Conservation (phyloP, 2,888 invertebrate species). For the Linyphia triangularis region DNA sequence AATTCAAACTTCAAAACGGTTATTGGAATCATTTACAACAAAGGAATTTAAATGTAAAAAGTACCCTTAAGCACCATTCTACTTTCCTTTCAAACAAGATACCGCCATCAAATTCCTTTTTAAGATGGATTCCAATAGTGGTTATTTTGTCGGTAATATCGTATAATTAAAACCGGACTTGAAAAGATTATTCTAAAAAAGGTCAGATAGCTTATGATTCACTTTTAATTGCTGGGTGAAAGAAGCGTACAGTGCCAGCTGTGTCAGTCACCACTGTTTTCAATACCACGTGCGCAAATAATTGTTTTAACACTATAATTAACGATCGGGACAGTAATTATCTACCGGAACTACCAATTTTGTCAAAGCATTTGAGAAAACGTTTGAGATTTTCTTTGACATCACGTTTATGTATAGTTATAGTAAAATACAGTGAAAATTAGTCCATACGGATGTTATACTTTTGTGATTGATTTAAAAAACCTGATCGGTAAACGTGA, state of each 20-base stretch:
- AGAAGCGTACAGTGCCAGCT: not conserved
- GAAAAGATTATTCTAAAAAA: not conserved
- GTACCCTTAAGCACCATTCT: too few species aligned
- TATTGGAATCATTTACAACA: too few species aligned
- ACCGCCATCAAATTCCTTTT: not conserved
- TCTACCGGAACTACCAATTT: not conserved
- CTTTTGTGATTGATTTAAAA: too few species aligned
- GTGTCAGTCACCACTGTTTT: not conserved
- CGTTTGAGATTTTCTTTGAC: not conserved
- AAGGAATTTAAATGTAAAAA: too few species aligned
- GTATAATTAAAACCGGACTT: not conserved
- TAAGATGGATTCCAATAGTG: not conserved
- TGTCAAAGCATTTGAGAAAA: not conserved
- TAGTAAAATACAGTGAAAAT: not conserved
- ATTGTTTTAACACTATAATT: conserved; percentile 11
- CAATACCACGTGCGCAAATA: conserved; percentile 1
- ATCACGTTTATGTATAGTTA: not conserved
- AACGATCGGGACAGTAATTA: not conserved
- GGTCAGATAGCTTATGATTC: not conserved
- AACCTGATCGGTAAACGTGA: too few species aligned
- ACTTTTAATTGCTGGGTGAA: not conserved
- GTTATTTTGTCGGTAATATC: not conserved
- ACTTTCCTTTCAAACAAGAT: too few species aligned
- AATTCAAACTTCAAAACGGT: too few species aligned
- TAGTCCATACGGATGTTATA: too few species aligned